A percentile compares a stretch with the other conserved stretches of the same genome.
Conservation (phyloP, 2,797 vertebrate species). For the Dendrocincla tyrannina region DNA sequence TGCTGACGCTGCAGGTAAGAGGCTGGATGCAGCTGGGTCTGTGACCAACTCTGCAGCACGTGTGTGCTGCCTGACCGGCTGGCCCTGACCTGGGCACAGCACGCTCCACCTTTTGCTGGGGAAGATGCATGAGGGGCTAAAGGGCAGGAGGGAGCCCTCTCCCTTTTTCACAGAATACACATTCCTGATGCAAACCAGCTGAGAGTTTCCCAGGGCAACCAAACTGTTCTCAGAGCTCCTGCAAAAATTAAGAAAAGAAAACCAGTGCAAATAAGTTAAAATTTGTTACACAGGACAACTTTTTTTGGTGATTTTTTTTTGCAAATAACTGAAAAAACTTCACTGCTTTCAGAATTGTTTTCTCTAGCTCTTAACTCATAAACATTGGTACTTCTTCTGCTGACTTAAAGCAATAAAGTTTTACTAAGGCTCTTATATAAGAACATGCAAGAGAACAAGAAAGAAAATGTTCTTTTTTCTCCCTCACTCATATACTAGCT, state of each 20-base stretch:
- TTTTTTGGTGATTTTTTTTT: background rate
- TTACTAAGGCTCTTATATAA: background rate
- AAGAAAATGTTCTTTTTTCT: background rate
- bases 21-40: fast-evolving
- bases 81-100: background rate
- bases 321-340: background rate
- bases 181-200: background rate
- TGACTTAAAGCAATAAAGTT: background rate
- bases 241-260: background rate
- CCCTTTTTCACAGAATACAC: background rate
- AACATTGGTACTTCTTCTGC: background rate
- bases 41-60: fast-evolving
- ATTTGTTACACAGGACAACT: background rate
- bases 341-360: background rate
- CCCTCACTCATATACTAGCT: background rate
- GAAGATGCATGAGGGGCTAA: background rate
- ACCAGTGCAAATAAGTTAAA: background rate
- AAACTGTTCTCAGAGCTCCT: background rate
- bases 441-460: background rate
- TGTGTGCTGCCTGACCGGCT: background rate
- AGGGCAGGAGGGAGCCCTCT: background rate
- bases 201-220: background rate
- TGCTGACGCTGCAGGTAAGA: background rate
- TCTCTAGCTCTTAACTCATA: background rate
- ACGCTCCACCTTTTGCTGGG: background rate